A percentile compares a stretch with the other conserved stretches of the same genome.
These are phyloP conservation scores for Drosophila murphyi DNA, from an alignment of 1,140 invertebrate species.

Conservation along the genomic window DNA sequence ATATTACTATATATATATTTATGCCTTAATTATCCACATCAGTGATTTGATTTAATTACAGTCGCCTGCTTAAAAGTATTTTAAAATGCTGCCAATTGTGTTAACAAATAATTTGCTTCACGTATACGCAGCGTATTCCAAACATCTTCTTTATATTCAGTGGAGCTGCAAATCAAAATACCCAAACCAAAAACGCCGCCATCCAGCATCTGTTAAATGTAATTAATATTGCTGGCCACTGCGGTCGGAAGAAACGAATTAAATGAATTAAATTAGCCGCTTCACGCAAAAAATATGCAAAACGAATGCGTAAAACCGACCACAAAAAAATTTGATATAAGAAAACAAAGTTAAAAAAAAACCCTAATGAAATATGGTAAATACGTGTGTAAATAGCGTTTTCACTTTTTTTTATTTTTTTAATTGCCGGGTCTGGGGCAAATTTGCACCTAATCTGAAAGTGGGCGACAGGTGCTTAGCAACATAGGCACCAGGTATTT, in stretches of 20 bases:
- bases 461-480: conserved; percentile 61
- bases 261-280: conserved; percentile 71
- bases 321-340: conserved; percentile 24
- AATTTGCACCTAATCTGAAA: conserved; percentile 64
- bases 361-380: conserved; percentile 66
- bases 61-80: too few relatives aligned
- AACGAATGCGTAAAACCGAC: conserved; percentile 63
- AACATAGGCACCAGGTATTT: conserved; percentile 6
- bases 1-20: too few relatives aligned
- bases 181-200: not conserved
- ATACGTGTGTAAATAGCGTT: conserved; percentile 70
- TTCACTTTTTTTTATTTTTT: conserved; percentile 27
- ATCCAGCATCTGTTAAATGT: conserved; percentile 46
- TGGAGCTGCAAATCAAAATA: not conserved
- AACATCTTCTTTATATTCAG: not conserved
- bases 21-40: too few relatives aligned
- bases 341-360: conserved; percentile 47
- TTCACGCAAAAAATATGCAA: conserved; percentile 63
- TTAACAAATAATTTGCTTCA: too few relatives aligned
- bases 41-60: too few relatives aligned
- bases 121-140: not conserved
- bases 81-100: too few relatives aligned
- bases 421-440: conserved; percentile 37
- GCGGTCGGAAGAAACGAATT: conserved; percentile 37
- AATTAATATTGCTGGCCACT: conserved; percentile 64